These are phyloP conservation scores for Sebastiscus albofasciatus DNA, from an alignment of 2,797 vertebrate species.

Conservation along the genomic window DNA sequence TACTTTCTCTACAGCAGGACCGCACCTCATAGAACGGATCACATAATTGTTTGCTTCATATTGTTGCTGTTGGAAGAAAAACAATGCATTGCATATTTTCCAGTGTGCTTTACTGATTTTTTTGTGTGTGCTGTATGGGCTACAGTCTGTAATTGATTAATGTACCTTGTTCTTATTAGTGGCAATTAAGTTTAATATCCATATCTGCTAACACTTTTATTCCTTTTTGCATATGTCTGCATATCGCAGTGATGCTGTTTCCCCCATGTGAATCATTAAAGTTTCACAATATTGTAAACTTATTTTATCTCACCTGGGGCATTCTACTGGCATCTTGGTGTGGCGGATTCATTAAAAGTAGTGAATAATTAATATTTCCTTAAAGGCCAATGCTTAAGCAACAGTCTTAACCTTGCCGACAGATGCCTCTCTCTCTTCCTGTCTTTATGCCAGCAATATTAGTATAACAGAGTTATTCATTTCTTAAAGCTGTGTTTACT, in stretches of 20 bases:
- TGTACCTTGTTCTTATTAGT: not conserved
- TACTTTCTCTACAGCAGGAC: conserved; percentile 49
- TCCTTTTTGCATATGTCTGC: not conserved
- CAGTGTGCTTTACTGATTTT: not conserved
- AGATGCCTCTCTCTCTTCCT: not conserved
- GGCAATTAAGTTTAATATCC: not conserved
- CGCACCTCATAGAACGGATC: not conserved
- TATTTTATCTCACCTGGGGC: conserved; percentile 33
- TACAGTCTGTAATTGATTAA: not conserved
- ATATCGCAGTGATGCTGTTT: not conserved
- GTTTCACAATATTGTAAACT: conserved; percentile 15
- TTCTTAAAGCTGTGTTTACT: not conserved
- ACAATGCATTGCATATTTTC: not conserved
- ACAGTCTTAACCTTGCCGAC: not conserved
- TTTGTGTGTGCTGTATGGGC: not conserved
- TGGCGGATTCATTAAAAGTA: conserved; percentile 32
- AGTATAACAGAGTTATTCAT: not conserved
- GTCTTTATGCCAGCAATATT: not conserved
- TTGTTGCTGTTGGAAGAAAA: not conserved
- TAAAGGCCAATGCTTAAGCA: conserved; percentile 15
- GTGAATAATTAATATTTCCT: conserved; percentile 38
- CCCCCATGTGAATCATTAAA: conserved; percentile 15
- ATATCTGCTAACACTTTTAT: not conserved
- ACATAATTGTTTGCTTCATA: not conserved
- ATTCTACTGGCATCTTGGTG: conserved; percentile 7